Percentiles rank a stretch among this genome's conserved stretches.
phyloP scores from a whole-genome alignment of 37 sponge, comb jelly and placozoan genomes.

The Mnemiopsis leidyi region DNA sequence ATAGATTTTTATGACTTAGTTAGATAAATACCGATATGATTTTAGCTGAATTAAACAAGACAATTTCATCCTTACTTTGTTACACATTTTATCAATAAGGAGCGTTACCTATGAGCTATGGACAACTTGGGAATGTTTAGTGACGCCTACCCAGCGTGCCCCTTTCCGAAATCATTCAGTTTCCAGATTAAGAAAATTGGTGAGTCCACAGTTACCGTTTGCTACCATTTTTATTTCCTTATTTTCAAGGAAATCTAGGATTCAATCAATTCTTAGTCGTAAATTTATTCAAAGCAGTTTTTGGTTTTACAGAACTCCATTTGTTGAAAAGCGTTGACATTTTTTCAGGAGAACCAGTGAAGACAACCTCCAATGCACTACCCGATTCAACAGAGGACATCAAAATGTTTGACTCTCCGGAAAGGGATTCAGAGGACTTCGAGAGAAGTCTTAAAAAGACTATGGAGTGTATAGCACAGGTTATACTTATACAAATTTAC shows the following conservation, averaged over 20 bases:
- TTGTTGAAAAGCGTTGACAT: too few species aligned
- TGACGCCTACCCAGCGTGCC: slow-evolving; percentile 41
- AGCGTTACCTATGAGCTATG: too few species aligned
- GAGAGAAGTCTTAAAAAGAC: slow-evolving; percentile 59
- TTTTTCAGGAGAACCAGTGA: slow-evolving; percentile 12
- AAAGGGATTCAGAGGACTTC: slow-evolving; percentile 54
- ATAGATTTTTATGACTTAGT: too few species aligned
- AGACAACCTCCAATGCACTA: not conserved
- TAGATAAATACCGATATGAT: too few species aligned
- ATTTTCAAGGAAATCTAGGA: not conserved
- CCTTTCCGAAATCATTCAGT: slow-evolving; percentile 43
- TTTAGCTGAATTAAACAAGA: too few species aligned
- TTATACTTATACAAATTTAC: too few species aligned
- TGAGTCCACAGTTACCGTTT: too few species aligned
- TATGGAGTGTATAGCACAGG: slow-evolving; percentile 63
- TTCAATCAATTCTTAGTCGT: not conserved
- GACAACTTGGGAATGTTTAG: slow-evolving; percentile 38
- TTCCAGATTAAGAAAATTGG: slow-evolving; percentile 35
- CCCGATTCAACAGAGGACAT: slow-evolving; percentile 54
- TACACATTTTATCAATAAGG: too few species aligned
- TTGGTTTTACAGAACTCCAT: too few species aligned
- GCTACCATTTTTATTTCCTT: too few species aligned
- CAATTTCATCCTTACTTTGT: too few species aligned
- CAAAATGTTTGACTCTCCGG: slow-evolving; percentile 50
- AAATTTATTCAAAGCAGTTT: too few species aligned